Conservation (phyloP, 2,113 vertebrate species). For the Phylloscopus trochiloides region DNA sequence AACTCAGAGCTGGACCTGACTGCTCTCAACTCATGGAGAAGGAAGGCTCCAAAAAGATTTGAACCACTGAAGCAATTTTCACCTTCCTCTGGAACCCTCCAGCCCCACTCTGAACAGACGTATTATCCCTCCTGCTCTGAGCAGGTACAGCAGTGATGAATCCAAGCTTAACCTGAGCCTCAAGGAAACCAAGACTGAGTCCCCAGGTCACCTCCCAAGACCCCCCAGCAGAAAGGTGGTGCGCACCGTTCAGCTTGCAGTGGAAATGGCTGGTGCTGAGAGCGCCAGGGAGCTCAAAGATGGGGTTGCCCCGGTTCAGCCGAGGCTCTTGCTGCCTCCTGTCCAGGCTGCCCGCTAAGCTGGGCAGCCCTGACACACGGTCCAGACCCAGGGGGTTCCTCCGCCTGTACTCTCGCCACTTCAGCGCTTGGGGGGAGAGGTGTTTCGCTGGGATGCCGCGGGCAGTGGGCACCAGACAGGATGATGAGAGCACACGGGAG, state of each 20-base stretch:
- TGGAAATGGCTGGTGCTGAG: conserved; percentile 68
- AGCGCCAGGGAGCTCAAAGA: conserved; percentile 87
- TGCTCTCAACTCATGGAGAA: not conserved
- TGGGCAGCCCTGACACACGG: conserved; percentile 57
- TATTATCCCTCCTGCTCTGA: not conserved
- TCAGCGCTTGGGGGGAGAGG: conserved; percentile 93
- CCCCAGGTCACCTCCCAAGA: not conserved
- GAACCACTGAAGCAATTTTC: not conserved
- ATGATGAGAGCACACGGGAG: accelerated
- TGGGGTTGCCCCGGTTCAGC: conserved; percentile 78
- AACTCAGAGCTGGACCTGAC: not conserved
- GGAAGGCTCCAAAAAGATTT: not conserved
- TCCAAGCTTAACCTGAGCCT: not conserved
- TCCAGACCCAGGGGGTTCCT: conserved; percentile 91
- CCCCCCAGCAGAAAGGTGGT: not conserved
- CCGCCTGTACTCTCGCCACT: conserved; percentile 94
- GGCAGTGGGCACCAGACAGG: not conserved
- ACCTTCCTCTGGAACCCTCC: not conserved
- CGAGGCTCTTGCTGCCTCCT: conserved; percentile 75
- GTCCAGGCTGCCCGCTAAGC: conserved; percentile 71
- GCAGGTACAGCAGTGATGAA: not conserved
- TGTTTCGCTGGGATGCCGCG: conserved; percentile 82
- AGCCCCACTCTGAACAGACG: not conserved
- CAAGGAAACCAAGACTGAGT: not conserved
- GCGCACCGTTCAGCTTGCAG: conserved; percentile 83